Percentiles rank a stretch among this genome's conserved stretches.
phyloP scores from a whole-genome alignment of 2,888 invertebrate species.

The Sympetrum striolatum region DNA sequence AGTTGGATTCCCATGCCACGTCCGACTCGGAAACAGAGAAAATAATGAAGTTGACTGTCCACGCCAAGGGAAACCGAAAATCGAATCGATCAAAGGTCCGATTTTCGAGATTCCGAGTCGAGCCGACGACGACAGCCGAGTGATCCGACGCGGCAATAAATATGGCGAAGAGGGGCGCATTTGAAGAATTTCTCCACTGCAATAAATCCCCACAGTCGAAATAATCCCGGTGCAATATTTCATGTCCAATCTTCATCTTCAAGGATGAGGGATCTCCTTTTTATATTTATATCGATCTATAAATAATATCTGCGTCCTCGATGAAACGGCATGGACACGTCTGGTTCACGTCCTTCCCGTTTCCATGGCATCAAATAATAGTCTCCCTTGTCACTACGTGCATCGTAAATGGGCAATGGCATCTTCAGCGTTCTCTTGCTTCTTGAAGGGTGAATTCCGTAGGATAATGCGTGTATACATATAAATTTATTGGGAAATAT shows the following conservation, averaged over 20 bases:
- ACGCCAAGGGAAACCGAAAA: background rate
- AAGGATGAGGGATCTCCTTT: background rate
- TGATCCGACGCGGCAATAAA: background rate
- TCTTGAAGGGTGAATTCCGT: background rate
- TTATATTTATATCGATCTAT: background rate
- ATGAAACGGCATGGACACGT: background rate
- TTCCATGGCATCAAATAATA: background rate
- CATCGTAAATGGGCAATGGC: background rate
- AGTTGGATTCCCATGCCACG: background rate
- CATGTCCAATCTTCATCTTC: background rate
- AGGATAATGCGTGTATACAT: background rate
- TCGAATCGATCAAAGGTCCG: background rate
- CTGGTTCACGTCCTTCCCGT: background rate
- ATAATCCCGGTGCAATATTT: background rate
- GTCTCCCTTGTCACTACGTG: slow-evolving; percentile 1
- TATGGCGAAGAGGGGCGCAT: background rate
- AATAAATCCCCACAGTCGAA: background rate
- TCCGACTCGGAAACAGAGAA: background rate
- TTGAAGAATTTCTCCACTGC: background rate
- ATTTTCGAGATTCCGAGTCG: background rate
- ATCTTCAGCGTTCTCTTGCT: background rate
- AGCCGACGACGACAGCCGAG: background rate
- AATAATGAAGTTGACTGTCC: background rate
- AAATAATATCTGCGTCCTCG: background rate
- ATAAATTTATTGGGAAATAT: too few relatives aligned